Conservation (phyloP, 2,113 vertebrate genomes). For the Eublepharis macularius region DNA sequence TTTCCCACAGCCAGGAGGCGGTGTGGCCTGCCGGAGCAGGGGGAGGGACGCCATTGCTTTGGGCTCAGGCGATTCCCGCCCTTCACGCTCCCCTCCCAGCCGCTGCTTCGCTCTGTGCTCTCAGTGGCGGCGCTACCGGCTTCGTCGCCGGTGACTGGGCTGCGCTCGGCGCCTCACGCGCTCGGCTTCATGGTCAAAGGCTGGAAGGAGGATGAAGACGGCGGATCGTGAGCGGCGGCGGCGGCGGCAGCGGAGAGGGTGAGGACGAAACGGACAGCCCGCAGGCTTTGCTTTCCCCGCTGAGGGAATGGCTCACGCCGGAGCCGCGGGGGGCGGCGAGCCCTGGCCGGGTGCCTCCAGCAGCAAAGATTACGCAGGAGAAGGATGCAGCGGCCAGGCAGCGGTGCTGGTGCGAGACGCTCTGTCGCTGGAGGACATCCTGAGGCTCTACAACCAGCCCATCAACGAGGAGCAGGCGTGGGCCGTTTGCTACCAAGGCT, state of each 20-base stretch:
- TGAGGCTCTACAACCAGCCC: constrained; percentile 90
- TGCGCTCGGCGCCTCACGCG: constrained; percentile 5
- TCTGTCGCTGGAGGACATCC: constrained; percentile 87
- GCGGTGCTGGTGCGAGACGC: constrained; percentile 68
- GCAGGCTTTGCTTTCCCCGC: background rate
- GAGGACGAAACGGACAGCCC: constrained; percentile 14
- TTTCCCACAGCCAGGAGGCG: background rate
- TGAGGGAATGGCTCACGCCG: constrained; percentile 14
- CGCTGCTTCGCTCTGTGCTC: background rate
- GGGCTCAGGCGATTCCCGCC: constrained; percentile 17
- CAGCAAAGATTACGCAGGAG: background rate
- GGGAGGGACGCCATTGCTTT: constrained; percentile 37
- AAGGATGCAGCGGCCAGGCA: constrained; percentile 10
- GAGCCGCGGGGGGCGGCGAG: constrained; percentile 26
- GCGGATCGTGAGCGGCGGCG: constrained; percentile 30
- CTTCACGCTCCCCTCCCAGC: background rate
- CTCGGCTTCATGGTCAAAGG: background rate
- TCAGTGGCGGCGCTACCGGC: background rate
- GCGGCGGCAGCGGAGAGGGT: constrained; percentile 47
- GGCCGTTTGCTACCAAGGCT: constrained; percentile 96
- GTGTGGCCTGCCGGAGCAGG: background rate
- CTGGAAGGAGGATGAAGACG: constrained; percentile 25
- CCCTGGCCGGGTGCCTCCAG: constrained; percentile 4
- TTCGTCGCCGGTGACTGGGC: background rate
- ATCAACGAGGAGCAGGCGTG: constrained; percentile 98